Percentiles rank a stretch among this genome's conserved stretches.
These are phyloP conservation scores for Pogonomyrmex californicus DNA, from an alignment of 1,140 invertebrate genomes.

Conservation along the genomic window DNA sequence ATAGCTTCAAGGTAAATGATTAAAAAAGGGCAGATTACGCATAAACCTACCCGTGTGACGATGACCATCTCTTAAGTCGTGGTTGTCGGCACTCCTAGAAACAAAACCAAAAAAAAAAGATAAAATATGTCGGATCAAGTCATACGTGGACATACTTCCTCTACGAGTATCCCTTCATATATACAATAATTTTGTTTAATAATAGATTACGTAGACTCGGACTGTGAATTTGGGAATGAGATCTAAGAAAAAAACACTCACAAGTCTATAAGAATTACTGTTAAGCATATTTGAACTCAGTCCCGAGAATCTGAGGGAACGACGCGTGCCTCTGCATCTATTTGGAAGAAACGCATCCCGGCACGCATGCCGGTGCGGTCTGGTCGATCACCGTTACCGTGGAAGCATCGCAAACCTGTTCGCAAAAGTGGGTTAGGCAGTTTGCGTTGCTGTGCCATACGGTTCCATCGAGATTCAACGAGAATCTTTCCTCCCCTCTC, in stretches of 20 bases:
- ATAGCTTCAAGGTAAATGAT: background rate
- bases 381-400: conserved; percentile 83
- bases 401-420: conserved; percentile 84
- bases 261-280: background rate
- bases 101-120: background rate
- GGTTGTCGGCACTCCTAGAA: conserved; percentile 83
- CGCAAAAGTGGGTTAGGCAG: conserved; percentile 84
- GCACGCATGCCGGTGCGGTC: conserved; percentile 70
- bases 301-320: conserved; percentile 27
- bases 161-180: background rate
- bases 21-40: background rate
- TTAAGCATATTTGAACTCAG: background rate
- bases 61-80: conserved; percentile 89
- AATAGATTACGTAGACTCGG: background rate
- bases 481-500: conserved; percentile 56
- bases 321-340: conserved; percentile 50
- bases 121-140: background rate
- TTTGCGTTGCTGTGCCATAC: conserved; percentile 65
- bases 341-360: conserved; percentile 70
- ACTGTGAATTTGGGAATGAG: background rate
- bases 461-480: conserved; percentile 56
- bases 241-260: background rate
- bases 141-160: background rate
- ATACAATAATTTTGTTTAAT: conserved; percentile 1
- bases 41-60: conserved; percentile 89